These are phyloP conservation scores for Lithobates pipiens DNA, from an alignment of 2,797 vertebrate species.

Conservation along the genomic window DNA sequence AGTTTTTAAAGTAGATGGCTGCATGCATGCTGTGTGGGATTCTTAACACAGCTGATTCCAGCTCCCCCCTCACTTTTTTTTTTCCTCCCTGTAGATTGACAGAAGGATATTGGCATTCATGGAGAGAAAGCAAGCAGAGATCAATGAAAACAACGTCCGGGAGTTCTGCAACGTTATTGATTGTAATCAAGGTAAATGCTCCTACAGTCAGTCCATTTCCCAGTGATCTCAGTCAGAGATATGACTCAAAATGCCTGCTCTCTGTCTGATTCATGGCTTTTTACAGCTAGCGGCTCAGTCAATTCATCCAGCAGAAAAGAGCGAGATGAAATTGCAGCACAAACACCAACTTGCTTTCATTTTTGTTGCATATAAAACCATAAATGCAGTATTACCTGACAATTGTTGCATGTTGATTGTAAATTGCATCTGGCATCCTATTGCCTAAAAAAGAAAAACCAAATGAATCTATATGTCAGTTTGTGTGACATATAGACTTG, in stretches of 20 bases:
- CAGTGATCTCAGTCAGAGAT: slow-evolving; percentile 45
- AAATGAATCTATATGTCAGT: too few species aligned
- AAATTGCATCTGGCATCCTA: too few species aligned
- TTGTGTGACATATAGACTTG: too few species aligned
- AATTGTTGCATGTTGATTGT: background rate
- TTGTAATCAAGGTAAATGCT: slow-evolving; percentile 98
- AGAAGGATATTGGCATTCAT: slow-evolving; percentile 99
- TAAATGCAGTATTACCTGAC: background rate
- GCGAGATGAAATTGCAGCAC: slow-evolving; percentile 34
- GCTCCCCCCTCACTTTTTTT: slow-evolving; percentile 24
- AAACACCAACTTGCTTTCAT: slow-evolving; percentile 27
- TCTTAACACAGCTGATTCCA: slow-evolving; percentile 31
- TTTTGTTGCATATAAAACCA: slow-evolving; percentile 17
- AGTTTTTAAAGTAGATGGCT: slow-evolving; percentile 38
- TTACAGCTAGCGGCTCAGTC: slow-evolving; percentile 26
- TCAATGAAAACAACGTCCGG: slow-evolving; percentile 99
- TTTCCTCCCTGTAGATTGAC: slow-evolving; percentile 88
- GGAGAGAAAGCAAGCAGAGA: slow-evolving; percentile 99
- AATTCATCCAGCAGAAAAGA: slow-evolving; percentile 50
- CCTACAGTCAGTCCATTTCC: slow-evolving; percentile 61
- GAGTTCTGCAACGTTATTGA: slow-evolving; percentile 99
- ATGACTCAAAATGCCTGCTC: slow-evolving; percentile 43
- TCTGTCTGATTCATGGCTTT: slow-evolving; percentile 44
- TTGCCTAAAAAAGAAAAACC: too few species aligned
- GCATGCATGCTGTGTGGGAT: slow-evolving; percentile 34